phyloP scores from a whole-genome alignment of 2,888 invertebrate genomes.

The Cantharis rustica region DNA sequence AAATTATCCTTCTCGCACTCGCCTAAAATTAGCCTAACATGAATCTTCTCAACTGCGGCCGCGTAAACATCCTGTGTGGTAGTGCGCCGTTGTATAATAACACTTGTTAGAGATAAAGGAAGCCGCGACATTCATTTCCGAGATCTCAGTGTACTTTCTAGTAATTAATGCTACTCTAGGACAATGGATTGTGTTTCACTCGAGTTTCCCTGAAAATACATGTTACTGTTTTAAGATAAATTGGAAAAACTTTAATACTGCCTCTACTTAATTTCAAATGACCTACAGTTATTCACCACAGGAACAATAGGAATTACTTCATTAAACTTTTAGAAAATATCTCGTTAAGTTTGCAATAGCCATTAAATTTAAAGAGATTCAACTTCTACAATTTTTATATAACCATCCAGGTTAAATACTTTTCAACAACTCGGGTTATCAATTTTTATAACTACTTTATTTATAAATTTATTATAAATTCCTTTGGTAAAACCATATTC shows the following conservation, averaged over 20 bases:
- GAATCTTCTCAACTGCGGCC: constrained; percentile 45
- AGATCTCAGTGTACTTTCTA: constrained; percentile 43
- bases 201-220: constrained; percentile 17
- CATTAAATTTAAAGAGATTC: not conserved
- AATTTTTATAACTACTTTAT: not conserved
- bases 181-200: constrained; percentile 44
- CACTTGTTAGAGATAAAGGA: constrained; percentile 47
- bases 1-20: constrained; percentile 48
- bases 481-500: not conserved
- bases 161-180: constrained; percentile 52
- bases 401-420: not conserved
- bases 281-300: not conserved
- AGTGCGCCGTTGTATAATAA: constrained; percentile 33
- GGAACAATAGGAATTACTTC: not conserved
- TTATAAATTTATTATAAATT: not conserved
- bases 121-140: constrained; percentile 53
- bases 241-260: not conserved
- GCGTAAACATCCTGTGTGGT: constrained; percentile 42
- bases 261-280: not conserved
- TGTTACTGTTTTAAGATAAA: not conserved
- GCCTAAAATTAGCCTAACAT: constrained; percentile 49
- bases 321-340: not conserved
- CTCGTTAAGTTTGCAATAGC: not conserved
- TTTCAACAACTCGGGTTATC: not conserved
- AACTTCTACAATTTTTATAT: not conserved